A percentile compares a stretch with the other conserved stretches of the same genome.
Conservation (phyloP, 2,888 invertebrate species). For the Cantharis lateralis region DNA sequence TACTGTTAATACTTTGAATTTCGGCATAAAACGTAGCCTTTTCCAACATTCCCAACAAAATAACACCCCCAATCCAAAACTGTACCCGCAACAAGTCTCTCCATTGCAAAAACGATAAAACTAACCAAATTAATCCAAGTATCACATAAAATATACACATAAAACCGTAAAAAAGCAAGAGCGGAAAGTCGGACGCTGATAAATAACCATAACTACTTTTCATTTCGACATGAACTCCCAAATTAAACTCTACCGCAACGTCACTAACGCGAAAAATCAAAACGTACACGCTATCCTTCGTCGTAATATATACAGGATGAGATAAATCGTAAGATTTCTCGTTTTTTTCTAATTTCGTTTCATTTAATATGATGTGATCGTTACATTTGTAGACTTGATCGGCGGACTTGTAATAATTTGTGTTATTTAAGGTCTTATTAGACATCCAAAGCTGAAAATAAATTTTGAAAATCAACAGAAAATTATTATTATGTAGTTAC, state of each 20-base stretch:
- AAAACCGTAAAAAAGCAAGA: constrained; percentile 85
- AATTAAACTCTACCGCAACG: constrained; percentile 57
- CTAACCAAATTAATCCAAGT: constrained; percentile 82
- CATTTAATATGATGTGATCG: constrained; percentile 49
- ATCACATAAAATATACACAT: constrained; percentile 89
- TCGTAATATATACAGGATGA: constrained; percentile 61
- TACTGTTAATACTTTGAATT: constrained; percentile 76
- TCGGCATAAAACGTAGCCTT: constrained; percentile 91
- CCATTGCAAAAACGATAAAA: constrained; percentile 86
- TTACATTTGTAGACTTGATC: constrained; percentile 45
- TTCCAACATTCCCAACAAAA: constrained; percentile 83
- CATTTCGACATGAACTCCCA: constrained; percentile 73
- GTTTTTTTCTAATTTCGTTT: constrained; percentile 42
- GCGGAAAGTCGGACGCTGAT: constrained; percentile 88
- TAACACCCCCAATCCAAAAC: constrained; percentile 95
- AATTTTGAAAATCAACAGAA: neutral
- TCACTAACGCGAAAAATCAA: constrained; percentile 60
- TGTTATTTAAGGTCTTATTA: constrained; percentile 25
- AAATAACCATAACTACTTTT: constrained; percentile 78
- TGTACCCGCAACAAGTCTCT: constrained; percentile 88
- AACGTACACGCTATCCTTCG: constrained; percentile 75
- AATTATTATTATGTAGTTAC: neutral
- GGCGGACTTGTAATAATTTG: constrained; percentile 30
- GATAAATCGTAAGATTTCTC: constrained; percentile 37
- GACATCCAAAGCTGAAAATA: constrained; percentile 32